Conservation (phyloP, 2,888 invertebrate genomes). For the Pammene fasciana region DNA sequence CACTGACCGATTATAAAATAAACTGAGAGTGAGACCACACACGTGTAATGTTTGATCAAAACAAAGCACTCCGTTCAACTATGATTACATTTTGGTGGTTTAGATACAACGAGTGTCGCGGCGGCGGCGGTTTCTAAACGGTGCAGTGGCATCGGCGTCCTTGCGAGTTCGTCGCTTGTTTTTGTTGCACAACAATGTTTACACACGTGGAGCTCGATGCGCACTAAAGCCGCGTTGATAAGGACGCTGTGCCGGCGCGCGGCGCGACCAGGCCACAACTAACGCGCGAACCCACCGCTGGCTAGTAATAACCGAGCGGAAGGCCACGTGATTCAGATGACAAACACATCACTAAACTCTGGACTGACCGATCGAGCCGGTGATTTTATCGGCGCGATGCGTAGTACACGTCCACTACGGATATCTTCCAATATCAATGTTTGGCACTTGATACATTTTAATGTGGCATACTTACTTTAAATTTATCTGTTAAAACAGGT, state of each 20-base stretch:
- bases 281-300: constrained; percentile 70
- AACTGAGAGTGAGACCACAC: constrained; percentile 53
- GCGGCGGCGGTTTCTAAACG: constrained; percentile 55
- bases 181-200: constrained; percentile 82
- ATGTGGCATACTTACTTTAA: constrained; percentile 13
- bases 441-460: constrained; percentile 34
- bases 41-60: constrained; percentile 55
- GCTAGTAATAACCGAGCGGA: constrained; percentile 72
- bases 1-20: constrained; percentile 43
- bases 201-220: constrained; percentile 78
- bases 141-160: constrained; percentile 59
- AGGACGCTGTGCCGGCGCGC: constrained; percentile 70
- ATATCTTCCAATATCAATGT: constrained; percentile 41
- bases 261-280: constrained; percentile 73
- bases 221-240: constrained; percentile 69
- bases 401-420: constrained; percentile 41
- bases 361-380: constrained; percentile 62
- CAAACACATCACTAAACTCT: constrained; percentile 69
- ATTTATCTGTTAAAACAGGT: constrained; percentile 23
- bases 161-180: constrained; percentile 74
- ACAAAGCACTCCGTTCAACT: constrained; percentile 57
- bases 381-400: constrained; percentile 57
- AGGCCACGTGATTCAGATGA: constrained; percentile 80
- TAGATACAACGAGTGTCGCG: constrained; percentile 49
- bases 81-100: constrained; percentile 57